Conservation (phyloP, 2,888 invertebrate genomes). For the Tetramorium bicarinatum region DNA sequence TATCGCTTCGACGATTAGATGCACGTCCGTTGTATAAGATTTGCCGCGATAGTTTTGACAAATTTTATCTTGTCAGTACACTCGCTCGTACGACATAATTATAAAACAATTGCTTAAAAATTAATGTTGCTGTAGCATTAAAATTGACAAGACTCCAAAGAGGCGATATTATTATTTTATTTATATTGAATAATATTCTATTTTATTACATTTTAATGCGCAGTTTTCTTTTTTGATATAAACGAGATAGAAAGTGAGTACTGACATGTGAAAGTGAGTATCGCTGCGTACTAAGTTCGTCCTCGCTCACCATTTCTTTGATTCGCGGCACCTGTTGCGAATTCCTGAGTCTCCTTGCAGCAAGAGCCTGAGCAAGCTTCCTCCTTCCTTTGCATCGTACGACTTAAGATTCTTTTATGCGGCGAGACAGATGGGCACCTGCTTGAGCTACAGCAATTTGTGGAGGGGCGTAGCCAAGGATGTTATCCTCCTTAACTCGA, state of each 20-base stretch:
- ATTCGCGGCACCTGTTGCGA: conserved; percentile 54
- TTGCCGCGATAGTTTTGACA: conserved; percentile 12
- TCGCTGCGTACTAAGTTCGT: background rate
- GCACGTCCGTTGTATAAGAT: conserved; percentile 15
- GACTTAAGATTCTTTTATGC: conserved; percentile 53
- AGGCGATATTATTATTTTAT: background rate
- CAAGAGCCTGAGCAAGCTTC: conserved; percentile 18
- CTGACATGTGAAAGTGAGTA: conserved; percentile 22
- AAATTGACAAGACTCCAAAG: background rate
- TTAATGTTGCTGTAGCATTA: background rate
- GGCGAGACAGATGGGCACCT: conserved; percentile 53
- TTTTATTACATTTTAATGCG: background rate
- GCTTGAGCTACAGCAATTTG: conserved; percentile 51
- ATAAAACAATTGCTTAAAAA: background rate
- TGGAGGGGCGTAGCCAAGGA: conserved; percentile 37
- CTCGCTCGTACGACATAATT: background rate
- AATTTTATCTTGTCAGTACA: background rate
- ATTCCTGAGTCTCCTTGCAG: conserved; percentile 44
- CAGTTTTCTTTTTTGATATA: background rate
- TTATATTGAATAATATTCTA: background rate
- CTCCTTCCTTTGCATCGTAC: conserved; percentile 35
- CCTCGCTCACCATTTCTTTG: conserved; percentile 26
- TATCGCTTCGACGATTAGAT: conserved; percentile 47
- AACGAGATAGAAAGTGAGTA: background rate
- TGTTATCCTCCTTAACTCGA: conserved; percentile 53